phyloP scores from a whole-genome alignment of 2,888 invertebrate species.

The Lasioglossum zephyrum region DNA sequence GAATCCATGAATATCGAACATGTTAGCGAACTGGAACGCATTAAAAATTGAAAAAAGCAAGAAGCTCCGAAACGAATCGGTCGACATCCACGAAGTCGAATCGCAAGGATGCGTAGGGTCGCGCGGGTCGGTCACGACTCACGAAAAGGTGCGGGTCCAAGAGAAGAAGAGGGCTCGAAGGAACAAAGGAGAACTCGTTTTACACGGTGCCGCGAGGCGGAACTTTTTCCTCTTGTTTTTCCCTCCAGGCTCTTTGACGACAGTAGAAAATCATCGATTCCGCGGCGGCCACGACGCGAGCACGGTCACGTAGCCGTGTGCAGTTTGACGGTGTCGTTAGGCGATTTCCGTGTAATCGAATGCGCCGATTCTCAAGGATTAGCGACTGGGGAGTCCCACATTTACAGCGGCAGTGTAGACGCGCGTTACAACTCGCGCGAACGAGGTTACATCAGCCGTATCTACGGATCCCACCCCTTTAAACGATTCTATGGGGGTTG shows the following conservation, averaged over 20 bases:
- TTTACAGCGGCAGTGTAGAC: neutral
- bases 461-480: slow-evolving; percentile 30
- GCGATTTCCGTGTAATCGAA: slow-evolving; percentile 56
- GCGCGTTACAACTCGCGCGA: slow-evolving; percentile 36
- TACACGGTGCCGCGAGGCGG: slow-evolving; percentile 17
- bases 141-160: slow-evolving; percentile 35
- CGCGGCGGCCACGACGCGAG: slow-evolving; percentile 48
- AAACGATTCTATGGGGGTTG: slow-evolving; percentile 12
- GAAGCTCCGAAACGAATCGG: neutral
- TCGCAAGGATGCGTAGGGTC: slow-evolving; percentile 40
- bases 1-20: neutral
- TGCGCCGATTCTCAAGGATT: slow-evolving; percentile 64
- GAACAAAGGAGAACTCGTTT: slow-evolving; percentile 54
- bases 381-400: neutral
- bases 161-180: slow-evolving; percentile 19
- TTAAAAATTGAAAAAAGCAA: neutral
- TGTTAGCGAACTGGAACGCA: neutral
- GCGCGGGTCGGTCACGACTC: slow-evolving; percentile 46
- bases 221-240: neutral
- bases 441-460: slow-evolving; percentile 43
- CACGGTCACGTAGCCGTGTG: slow-evolving; percentile 68
- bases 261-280: neutral
- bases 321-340: slow-evolving; percentile 33
- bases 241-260: neutral
- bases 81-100: slow-evolving; percentile 12